Base-by-base conservation (phyloP, 2,113 vertebrate genomes). In the Chaetodon trifascialis region DNA sequence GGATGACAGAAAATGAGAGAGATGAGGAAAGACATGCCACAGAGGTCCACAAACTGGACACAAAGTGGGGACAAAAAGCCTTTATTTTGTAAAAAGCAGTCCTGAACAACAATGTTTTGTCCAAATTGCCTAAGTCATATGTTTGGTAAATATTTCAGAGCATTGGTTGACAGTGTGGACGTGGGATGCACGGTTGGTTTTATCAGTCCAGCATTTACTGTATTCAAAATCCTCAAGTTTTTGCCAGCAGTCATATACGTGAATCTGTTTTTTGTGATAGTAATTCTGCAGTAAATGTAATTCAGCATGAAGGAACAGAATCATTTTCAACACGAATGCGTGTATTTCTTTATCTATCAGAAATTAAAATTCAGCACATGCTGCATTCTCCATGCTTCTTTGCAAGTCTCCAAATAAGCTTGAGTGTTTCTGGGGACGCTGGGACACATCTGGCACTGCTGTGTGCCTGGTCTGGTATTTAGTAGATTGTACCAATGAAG, bases 401-500 rank as follows among this genome's bases (percentile, higher is more conserved):
- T 60, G 46, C 15, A 66, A 55, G 42, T 69, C 55, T 86, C 66
- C 34, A 17, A 68, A 75, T 44, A 59, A 23, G 21, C 71, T 63
- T 0, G 7, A 36, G 64, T 75, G 71, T 86, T 86, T 73, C 85
- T 34, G 70, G 66, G 65, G 64, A 86, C 5, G 44, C 73, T 42
- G 83, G 86, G 92, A 84, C 87, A 83, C 88, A 93, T 92, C 92
- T 93, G 93, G 66, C 67, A 66, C 69, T 44, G 74, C 82, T 55
- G 82, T 77, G 73, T 21, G 84, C 70, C 70, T 15, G 17, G 46
- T 73, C 66, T 74, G 59, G 82, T 92, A 80, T 84, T 92, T 89
- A 90, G 81, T 67, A 76, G 85, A 89, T 83, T 79, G 84, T 82
- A 82, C 62, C 83, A 89, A 83, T 89, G 86, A 89, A 91, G 88